Conservation (phyloP, 2,113 vertebrate genomes). For the Sturnira hondurensis region DNA sequence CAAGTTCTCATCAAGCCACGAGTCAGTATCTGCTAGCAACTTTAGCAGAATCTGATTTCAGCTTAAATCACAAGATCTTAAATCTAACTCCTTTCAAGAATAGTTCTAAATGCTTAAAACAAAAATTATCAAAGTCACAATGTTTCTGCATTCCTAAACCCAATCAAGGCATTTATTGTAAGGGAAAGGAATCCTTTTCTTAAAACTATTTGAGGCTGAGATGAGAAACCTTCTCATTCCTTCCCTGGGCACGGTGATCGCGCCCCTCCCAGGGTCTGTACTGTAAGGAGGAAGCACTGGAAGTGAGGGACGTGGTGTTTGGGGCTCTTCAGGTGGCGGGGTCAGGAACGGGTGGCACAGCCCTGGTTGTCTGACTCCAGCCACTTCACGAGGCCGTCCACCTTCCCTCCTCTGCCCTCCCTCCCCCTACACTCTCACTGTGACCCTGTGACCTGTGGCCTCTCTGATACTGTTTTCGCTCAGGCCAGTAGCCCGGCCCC, state of each 20-base stretch:
- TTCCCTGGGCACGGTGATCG: not conserved
- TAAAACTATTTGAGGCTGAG: not conserved
- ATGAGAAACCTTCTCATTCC: not conserved
- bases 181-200: not conserved
- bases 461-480: accelerated
- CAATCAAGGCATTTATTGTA: accelerated
- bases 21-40: not conserved
- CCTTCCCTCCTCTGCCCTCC: not conserved
- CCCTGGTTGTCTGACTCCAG: accelerated
- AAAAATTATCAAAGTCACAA: not conserved
- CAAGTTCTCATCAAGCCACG: accelerated
- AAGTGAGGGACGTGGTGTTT: accelerated
- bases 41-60: not conserved
- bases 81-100: not conserved
- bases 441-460: too few species aligned
- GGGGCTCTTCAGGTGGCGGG: not conserved
- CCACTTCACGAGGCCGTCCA: accelerated
- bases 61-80: not conserved
- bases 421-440: too few species aligned
- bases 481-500: not conserved
- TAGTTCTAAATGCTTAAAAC: not conserved
- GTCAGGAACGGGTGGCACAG: accelerated
- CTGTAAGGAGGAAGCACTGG: not conserved
- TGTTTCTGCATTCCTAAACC: not conserved
- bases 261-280: too few species aligned